Percentiles rank a stretch among this genome's conserved stretches.
Conservation (phyloP, 2,113 vertebrate species). For the Pygoscelis antarcticus region DNA sequence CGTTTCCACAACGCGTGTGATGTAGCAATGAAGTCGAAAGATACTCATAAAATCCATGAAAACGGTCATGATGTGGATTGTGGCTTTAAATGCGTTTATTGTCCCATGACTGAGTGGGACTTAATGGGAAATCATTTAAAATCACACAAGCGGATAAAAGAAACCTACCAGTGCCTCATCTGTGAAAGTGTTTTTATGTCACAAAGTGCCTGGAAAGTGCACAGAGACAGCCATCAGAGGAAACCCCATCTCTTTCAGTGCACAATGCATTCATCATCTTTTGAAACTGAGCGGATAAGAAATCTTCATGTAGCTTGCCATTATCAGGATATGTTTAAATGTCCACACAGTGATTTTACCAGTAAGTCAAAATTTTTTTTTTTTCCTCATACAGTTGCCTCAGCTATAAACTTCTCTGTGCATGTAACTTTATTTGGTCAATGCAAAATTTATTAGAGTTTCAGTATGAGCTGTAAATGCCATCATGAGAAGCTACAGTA, state of each 20-base stretch:
- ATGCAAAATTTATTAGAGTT: not conserved
- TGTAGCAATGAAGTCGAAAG: not conserved
- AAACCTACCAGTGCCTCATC: not conserved
- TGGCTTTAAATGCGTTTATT: conserved; percentile 52
- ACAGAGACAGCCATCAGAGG: not conserved
- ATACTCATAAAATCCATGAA: conserved; percentile 15
- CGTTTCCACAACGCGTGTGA: not conserved
- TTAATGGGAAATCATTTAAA: conserved; percentile 66
- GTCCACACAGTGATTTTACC: conserved; percentile 7
- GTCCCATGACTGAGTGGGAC: conserved; percentile 26
- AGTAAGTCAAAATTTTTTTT: conserved; percentile 43
- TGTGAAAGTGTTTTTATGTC: conserved; percentile 23
- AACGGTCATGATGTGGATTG: not conserved
- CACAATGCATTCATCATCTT: conserved; percentile 1
- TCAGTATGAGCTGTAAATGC: not conserved
- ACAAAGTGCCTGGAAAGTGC: not conserved
- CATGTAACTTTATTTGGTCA: not conserved
- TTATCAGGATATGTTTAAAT: conserved; percentile 2
- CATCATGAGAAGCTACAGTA: not conserved
- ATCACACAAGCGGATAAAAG: not conserved
- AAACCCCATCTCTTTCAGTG: not conserved
- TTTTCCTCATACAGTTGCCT: not conserved
- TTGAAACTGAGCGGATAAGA: conserved; percentile 3
- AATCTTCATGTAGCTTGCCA: not conserved
- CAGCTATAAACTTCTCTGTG: not conserved